phyloP scores from a whole-genome alignment of 2,113 vertebrate genomes.

The Oryzias curvinotus region DNA sequence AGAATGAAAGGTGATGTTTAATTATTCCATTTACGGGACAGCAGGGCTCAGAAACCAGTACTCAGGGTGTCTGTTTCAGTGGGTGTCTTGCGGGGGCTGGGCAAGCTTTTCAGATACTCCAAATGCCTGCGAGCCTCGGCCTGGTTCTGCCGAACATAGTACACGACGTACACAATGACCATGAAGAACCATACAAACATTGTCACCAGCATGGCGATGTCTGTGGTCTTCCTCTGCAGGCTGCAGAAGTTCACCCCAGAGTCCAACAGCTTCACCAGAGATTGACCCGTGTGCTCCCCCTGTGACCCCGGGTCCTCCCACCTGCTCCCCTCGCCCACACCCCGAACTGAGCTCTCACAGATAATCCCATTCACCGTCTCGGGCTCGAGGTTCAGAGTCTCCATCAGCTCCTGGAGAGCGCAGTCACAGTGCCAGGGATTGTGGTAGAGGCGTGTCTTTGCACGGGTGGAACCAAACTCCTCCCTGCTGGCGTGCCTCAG shows the following conservation, averaged over 20 bases:
- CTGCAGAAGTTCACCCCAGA: constrained; percentile 79
- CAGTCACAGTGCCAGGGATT: constrained; percentile 84
- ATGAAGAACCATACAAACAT: constrained; percentile 82
- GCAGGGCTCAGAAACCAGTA: constrained; percentile 60
- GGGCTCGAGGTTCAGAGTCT: constrained; percentile 74
- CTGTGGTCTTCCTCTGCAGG: constrained; percentile 68
- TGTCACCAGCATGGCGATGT: constrained; percentile 79
- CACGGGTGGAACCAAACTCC: constrained; percentile 71
- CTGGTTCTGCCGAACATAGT: constrained; percentile 78
- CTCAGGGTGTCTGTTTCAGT: constrained; percentile 73
- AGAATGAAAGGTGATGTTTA: constrained; percentile 11
- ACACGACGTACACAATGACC: constrained; percentile 78
- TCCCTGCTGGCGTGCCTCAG: constrained; percentile 69
- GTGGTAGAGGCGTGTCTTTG: constrained; percentile 77
- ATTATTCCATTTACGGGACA: constrained; percentile 11
- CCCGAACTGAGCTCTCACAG: constrained; percentile 76
- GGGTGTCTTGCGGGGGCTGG: constrained; percentile 69
- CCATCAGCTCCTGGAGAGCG: constrained; percentile 78
- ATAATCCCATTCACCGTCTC: constrained; percentile 76
- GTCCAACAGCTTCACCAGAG: constrained; percentile 73
- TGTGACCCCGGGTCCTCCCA: constrained; percentile 74
- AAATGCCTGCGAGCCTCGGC: constrained; percentile 75
- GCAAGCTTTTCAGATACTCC: constrained; percentile 78
- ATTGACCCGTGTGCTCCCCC: constrained; percentile 69
- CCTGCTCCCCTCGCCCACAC: constrained; percentile 69